A percentile compares a stretch with the other conserved stretches of the same genome.
Conservation (phyloP, 2,888 invertebrate species). For the Ceriagrion tenellum region DNA sequence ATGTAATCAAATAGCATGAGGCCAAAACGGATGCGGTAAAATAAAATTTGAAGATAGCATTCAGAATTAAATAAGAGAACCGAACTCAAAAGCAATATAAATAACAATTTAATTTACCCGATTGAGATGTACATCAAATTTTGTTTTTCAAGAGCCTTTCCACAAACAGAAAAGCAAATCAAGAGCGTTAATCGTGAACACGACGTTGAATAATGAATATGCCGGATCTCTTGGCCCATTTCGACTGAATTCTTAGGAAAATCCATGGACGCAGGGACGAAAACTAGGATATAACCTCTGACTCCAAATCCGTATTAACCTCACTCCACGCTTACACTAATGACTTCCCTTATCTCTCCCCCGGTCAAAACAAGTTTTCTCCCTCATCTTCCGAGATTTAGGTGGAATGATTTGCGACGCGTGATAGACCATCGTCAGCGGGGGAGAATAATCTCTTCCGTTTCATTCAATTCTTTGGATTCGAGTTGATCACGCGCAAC, state of each 20-base stretch:
- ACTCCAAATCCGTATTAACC: background rate
- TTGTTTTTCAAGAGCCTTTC: no score
- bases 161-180: background rate
- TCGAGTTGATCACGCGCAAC: background rate
- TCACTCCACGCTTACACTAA: background rate
- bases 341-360: slow-evolving; percentile 27
- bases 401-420: slow-evolving; percentile 27
- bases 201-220: background rate
- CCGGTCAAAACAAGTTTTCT: slow-evolving; percentile 10
- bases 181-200: background rate
- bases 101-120: no score
- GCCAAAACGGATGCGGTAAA: no score
- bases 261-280: background rate
- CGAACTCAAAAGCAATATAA: no score
- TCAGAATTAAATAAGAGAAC: no score
- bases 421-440: slow-evolving; percentile 43
- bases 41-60: no score
- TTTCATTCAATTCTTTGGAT: background rate
- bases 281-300: background rate
- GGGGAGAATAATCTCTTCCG: background rate
- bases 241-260: background rate
- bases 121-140: no score
- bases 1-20: no score
- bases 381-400: background rate
- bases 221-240: background rate